Evolutionary conservation across 1,140 invertebrate genomes (phyloP), one percentile per base, ranked within the genome.

Genomic region (Ooceraea biroi): DNA sequence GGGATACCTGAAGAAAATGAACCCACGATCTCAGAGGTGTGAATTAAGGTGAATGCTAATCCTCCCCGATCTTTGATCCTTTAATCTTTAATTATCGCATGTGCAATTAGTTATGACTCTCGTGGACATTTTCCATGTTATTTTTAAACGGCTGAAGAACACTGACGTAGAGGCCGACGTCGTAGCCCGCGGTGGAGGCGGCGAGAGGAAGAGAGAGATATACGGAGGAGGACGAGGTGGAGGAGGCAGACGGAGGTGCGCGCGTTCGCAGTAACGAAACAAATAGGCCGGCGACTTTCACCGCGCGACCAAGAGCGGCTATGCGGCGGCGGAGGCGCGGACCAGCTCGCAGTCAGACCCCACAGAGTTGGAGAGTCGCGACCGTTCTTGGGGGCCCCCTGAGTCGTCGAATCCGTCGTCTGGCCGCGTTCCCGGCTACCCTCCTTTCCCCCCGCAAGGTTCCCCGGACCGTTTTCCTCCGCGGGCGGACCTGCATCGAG

Each of bases 261-360:
- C 83, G 85, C 89, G 88, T 89, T 91, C 84, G 91, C 89, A 86
- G 91, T 78, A 89, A 91, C 88, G 90, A 92, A 92, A 92, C 92
- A 93, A 93, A 93, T 93, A 93, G 93, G 92, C 93, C 93, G 92
- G 91, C 90, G 93, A 93, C 93, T 93, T 93, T 93, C 93, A 93
- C 93, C 93, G 72, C 73, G 66, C 84, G 78, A 80, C 86, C 86
- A 83, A 88, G 86, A 88, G 72, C 86, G 86, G 30, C 82, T 68
- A 27, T 22, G 80, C 83, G 85, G 80, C 85, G 84, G 80, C 83
- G 84, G 85, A 89, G 41, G 63, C 50, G 63, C 36, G 17, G 76
- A 30, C 22, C 85, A 85, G 73, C 61, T 71, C 48, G 83, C 66
- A 80, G 72, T 52, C 84, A 84, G 82, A 87, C 85, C 80, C 36